A percentile compares a stretch with the other conserved stretches of the same genome.
These are phyloP conservation scores for Eleutherodactylus coqui DNA, from an alignment of 2,797 vertebrate species.

Conservation along the genomic window DNA sequence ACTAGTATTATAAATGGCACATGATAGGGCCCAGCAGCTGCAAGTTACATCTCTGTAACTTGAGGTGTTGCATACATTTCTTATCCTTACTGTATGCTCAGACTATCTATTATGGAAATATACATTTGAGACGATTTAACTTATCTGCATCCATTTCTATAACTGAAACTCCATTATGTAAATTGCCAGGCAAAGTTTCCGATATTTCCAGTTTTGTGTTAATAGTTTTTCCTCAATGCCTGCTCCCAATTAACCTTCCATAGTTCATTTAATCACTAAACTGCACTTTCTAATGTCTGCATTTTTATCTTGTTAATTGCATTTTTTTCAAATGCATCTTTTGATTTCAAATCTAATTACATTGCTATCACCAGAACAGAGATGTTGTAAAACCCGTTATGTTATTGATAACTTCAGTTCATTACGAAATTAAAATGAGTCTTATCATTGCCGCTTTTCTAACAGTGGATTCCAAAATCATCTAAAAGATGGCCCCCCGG, in stretches of 20 bases:
- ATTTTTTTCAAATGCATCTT: slow-evolving; percentile 62
- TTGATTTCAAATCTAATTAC: slow-evolving; percentile 64
- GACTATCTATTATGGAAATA: not conserved
- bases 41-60: no score
- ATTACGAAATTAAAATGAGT: slow-evolving; percentile 51
- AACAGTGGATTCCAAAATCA: slow-evolving; percentile 42
- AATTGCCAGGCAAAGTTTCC: slow-evolving; percentile 48
- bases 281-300: slow-evolving; percentile 64
- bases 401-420: slow-evolving; percentile 57
- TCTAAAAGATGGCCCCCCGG: slow-evolving; percentile 22
- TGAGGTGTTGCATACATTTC: not conserved
- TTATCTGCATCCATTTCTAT: slow-evolving; percentile 25
- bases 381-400: slow-evolving; percentile 56
- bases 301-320: slow-evolving; percentile 66
- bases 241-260: slow-evolving; percentile 79
- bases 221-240: slow-evolving; percentile 68
- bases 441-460: slow-evolving; percentile 28
- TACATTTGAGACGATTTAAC: not conserved
- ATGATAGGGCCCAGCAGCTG: no score
- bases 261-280: slow-evolving; percentile 69
- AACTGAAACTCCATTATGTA: slow-evolving; percentile 50
- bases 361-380: slow-evolving; percentile 51
- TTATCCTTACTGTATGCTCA: not conserved
- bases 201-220: slow-evolving; percentile 64
- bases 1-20: no score